These are phyloP conservation scores for Orchesella flavescens DNA, from an alignment of 2,888 invertebrate species.

Conservation along the genomic window DNA sequence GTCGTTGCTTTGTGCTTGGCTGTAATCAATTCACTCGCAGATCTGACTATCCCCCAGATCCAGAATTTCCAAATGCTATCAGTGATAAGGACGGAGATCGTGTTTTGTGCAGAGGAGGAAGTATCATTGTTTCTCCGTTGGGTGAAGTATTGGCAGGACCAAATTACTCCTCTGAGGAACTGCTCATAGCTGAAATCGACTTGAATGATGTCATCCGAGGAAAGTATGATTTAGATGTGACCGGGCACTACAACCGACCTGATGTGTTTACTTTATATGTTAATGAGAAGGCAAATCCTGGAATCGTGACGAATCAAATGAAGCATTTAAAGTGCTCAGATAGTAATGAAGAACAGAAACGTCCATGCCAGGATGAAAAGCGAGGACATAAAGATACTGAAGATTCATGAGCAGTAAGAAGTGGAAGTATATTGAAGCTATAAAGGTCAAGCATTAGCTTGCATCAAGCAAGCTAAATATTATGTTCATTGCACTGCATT, in stretches of 20 bases:
- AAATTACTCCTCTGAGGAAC: slow-evolving; percentile 51
- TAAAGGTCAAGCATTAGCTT: too few species aligned
- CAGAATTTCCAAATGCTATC: slow-evolving; percentile 27
- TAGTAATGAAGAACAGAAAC: neutral
- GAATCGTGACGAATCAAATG: slow-evolving; percentile 9
- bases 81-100: slow-evolving; percentile 41
- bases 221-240: slow-evolving; percentile 65
- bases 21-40: slow-evolving; percentile 57
- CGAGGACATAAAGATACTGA: too few species aligned
- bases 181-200: slow-evolving; percentile 62
- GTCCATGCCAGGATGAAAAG: neutral
- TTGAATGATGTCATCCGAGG: slow-evolving; percentile 59
- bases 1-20: slow-evolving; percentile 64
- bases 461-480: too few species aligned
- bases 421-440: too few species aligned
- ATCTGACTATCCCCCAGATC: slow-evolving; percentile 53
- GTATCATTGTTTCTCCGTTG: slow-evolving; percentile 62
- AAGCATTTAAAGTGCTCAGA: neutral
- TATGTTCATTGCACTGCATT: too few species aligned
- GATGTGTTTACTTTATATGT: slow-evolving; percentile 66
- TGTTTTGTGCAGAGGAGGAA: slow-evolving; percentile 58
- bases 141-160: slow-evolving; percentile 64
- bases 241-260: slow-evolving; percentile 64
- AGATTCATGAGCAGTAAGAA: too few species aligned
- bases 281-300: slow-evolving; percentile 53